These are phyloP conservation scores for Paramormyrops hopkinsi DNA, from an alignment of 2,797 vertebrate species.

Conservation along the genomic window DNA sequence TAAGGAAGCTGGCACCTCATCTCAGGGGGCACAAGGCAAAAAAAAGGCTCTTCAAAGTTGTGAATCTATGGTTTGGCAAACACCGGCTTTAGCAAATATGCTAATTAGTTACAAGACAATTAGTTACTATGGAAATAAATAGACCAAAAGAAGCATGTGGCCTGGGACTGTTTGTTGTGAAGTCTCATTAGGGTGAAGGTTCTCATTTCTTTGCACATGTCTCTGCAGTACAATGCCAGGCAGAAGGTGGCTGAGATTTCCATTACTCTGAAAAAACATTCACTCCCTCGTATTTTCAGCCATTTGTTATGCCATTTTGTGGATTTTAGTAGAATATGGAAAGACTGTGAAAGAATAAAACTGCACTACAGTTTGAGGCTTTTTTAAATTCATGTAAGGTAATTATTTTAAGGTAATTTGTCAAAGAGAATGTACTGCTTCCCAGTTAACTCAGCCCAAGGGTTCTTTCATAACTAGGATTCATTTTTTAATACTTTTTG, in stretches of 20 bases:
- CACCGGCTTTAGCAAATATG: neutral
- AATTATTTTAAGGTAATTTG: neutral
- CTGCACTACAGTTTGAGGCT: neutral
- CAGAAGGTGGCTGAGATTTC: neutral
- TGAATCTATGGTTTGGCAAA: neutral
- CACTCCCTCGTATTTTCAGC: neutral
- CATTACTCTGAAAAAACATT: neutral
- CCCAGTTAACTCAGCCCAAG: neutral
- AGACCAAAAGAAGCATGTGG: neutral
- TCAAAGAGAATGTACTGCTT: neutral
- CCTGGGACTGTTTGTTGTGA: neutral
- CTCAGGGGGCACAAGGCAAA: neutral
- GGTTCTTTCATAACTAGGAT: neutral
- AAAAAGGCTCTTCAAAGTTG: neutral
- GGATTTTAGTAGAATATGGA: neutral
- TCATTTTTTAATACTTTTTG: neutral
- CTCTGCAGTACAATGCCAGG: neutral
- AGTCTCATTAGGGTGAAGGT: neutral
- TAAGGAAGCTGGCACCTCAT: neutral
- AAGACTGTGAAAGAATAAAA: neutral
- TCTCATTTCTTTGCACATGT: neutral
- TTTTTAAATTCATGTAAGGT: neutral
- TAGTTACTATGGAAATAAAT: conserved; percentile 21
- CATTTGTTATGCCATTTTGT: neutral
- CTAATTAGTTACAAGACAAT: conserved; percentile 2